A percentile compares a stretch with the other conserved stretches of the same genome.
Evolutionary conservation across 2,797 vertebrate species (phyloP).

Genomic region (Silurus lanzhouensis): DNA sequence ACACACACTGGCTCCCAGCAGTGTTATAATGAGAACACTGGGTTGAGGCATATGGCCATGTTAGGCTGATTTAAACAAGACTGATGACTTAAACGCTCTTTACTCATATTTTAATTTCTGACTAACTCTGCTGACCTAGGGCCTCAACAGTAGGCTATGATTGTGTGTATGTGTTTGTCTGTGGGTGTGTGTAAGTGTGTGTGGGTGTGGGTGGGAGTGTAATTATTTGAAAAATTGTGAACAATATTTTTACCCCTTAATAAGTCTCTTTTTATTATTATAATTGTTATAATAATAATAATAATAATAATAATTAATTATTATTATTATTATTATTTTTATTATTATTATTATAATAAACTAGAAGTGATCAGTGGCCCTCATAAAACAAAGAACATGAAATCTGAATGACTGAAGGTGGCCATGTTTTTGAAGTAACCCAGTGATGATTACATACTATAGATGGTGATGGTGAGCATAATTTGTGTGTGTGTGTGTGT

Average conservation of each 20-base stretch:
- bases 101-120: slow-evolving; percentile 53
- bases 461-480: background rate
- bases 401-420: background rate
- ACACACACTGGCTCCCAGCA: slow-evolving; percentile 50
- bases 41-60: slow-evolving; percentile 47
- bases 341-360: too few species aligned
- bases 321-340: too few species aligned
- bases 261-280: too few species aligned
- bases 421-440: background rate
- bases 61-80: slow-evolving; percentile 50
- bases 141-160: slow-evolving; percentile 18
- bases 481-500: background rate
- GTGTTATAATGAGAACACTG: slow-evolving; percentile 60
- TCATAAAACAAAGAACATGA: too few species aligned
- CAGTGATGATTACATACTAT: background rate
- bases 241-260: too few species aligned
- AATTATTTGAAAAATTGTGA: too few species aligned
- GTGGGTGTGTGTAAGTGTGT: background rate
- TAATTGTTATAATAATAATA: too few species aligned
- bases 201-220: slow-evolving; percentile 18
- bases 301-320: too few species aligned
- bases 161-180: slow-evolving; percentile 8
- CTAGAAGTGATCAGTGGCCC: too few species aligned
- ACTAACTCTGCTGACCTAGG: slow-evolving; percentile 47
- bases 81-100: slow-evolving; percentile 57